Base-by-base conservation (phyloP, 1,140 invertebrate genomes). In the Vanessa atalanta region DNA sequence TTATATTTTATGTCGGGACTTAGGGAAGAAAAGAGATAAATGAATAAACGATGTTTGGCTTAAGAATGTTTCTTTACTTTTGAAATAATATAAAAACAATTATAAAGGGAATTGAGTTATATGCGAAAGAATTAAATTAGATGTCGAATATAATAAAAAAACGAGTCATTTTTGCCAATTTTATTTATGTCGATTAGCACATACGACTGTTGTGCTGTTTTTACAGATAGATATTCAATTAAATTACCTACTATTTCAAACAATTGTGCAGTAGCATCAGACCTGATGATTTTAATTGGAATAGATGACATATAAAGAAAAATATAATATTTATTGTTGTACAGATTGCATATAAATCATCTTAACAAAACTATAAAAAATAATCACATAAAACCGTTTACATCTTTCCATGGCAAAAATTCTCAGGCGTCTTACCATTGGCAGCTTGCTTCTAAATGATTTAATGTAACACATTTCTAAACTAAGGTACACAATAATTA, bases 161-260 rank as follows among this genome's bases (percentile, higher is more conserved):
- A 47, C 70, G 26, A 50, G 23, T 55, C 61, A 65, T 71, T 70
- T 79, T 79, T 80, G 82, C 77, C 79, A 83, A 80, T 88, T 72
- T 88, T 87, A 88, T 88, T 88, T 85, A 88, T 79, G 83, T 88
- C 81, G 83, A 86, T 80, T 82, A 88, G 87, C 86, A 88, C 86
- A 83, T 77, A 81, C 65, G 60, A 61, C 31, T 61, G 57, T 83
- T 86, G 88, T 86, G 88, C 87, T 80, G 78, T 79, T 76, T 83
- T 83, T 82, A 90, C 86, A 87, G 82, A 84, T 88, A 87, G 82
- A 84, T 88, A 81, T 79, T 86, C 75, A 78, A 68, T 73, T 78
- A 83, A 82, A 76, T 76, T 82, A 85, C 68, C 79, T 84, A 83
- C 82, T 86, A 81, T 83, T 85, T 79, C 72, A 77, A 84, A 83